These are phyloP conservation scores for Engraulis encrasicolus DNA, from an alignment of 2,113 vertebrate species.

Conservation along the genomic window DNA sequence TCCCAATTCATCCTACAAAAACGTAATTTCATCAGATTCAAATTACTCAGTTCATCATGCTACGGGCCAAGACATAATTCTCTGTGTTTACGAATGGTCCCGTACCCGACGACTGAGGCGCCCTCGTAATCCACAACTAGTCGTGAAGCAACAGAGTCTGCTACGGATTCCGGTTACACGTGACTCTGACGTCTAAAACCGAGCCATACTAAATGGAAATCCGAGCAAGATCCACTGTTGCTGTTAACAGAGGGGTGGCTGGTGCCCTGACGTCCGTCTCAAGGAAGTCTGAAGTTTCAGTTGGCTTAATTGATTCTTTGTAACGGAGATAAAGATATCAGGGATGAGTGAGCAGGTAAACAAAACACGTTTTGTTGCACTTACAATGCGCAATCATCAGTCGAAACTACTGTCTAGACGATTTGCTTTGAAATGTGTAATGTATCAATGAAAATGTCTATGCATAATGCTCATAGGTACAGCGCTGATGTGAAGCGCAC, in stretches of 20 bases:
- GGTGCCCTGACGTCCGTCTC: slow-evolving; percentile 54
- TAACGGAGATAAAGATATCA: slow-evolving; percentile 13
- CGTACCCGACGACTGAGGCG: not conserved
- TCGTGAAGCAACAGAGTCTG: not conserved
- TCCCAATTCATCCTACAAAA: no score
- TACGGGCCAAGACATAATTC: not conserved
- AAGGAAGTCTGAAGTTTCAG: slow-evolving; percentile 62
- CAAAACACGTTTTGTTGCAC: not conserved
- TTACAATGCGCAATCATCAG: not conserved
- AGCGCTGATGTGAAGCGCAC: not conserved
- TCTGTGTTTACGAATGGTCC: not conserved
- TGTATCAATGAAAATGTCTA: slow-evolving; percentile 3
- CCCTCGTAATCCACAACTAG: not conserved
- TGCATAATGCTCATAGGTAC: not conserved
- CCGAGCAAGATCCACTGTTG: slow-evolving; percentile 51
- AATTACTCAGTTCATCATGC: not conserved
- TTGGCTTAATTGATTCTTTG: slow-evolving; percentile 5
- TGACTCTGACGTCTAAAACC: slow-evolving; percentile 70
- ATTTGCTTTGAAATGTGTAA: not conserved
- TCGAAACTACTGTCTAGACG: not conserved
- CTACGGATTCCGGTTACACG: slow-evolving; percentile 52
- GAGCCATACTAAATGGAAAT: slow-evolving; percentile 57
- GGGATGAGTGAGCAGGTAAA: slow-evolving; percentile 64
- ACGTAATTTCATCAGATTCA: no score
- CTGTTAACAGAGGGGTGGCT: slow-evolving; percentile 55